Base-by-base conservation (phyloP, 2,797 vertebrate genomes). In the Channallabes apus region DNA sequence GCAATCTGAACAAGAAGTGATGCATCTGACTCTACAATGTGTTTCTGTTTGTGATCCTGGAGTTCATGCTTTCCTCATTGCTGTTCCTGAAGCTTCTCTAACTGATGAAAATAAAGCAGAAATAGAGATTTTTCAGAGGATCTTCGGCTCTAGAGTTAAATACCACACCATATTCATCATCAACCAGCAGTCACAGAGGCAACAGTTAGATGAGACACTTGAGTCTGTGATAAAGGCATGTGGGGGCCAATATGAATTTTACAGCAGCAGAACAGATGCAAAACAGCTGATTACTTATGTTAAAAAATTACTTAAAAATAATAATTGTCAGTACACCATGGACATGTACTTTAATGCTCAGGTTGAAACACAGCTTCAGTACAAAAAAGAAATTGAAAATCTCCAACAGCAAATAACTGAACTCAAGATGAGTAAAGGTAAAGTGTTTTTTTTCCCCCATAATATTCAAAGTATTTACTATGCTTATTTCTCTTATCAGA, bases 91-190 rank as follows among this genome's bases (percentile, higher is more conserved):
- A 5, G 83, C 38, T 32, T 20, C 29, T 15, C 76, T 85, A 0
- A 88, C 75, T 65, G 80, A 90, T 24, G 88, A 90, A 84, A 88
- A 91, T 46, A 89, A 82, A 82, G 22, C 20, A 67, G 93, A 91
- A 85, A 46, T 91, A 6, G 4, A 90, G 35, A 81, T 17, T 79
- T 84, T 93, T 58, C 61, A 84, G 84, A 82, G 84, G 11, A 82
- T 80, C 6, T 92, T 91, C 38, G 56, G 85, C 22, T 61, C 73
- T 32, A 56, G 0, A 78, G 80, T 89, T 0, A 85, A 85, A 14
- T 35, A 85, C 20, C 89, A 90, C 46, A 83, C 38, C 2, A 84
- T 90, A 80, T 73, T 91, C 41, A 71, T 92, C 83, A 90, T 92
- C 35, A 80, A 75, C 38, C 71, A 64, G 41, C 59, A 84, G 24